Percentiles rank a stretch among this genome's conserved stretches.
Conservation (phyloP, 1,140 invertebrate genomes). For the Marisa cornuarietis region DNA sequence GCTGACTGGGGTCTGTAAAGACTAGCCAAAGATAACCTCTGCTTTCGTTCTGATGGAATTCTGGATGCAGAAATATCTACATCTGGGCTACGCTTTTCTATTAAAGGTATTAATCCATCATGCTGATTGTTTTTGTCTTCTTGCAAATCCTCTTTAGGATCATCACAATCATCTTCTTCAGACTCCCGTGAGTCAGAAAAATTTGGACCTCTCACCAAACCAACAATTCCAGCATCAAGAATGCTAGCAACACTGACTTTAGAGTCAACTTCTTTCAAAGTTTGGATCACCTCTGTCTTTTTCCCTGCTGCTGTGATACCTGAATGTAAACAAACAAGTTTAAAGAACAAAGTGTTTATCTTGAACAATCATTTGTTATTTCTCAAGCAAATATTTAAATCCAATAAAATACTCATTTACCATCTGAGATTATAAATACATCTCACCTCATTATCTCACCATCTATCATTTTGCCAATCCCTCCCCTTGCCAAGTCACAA, state of each 20-base stretch:
- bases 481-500: too few species aligned
- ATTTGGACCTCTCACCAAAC: background rate
- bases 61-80: background rate
- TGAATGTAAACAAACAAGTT: background rate
- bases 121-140: too few species aligned
- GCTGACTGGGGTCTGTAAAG: conserved; percentile 10
- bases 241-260: background rate
- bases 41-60: background rate
- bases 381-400: too few species aligned
- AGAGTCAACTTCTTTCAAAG: too few species aligned
- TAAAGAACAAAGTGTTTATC: background rate
- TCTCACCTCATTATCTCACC: too few species aligned
- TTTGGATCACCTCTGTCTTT: background rate
- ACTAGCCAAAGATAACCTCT: background rate
- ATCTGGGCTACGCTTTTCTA: too few species aligned
- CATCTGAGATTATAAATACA: too few species aligned
- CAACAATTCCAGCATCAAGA: background rate
- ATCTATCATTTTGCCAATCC: too few species aligned
- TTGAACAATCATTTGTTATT: background rate
- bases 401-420: too few species aligned
- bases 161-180: too few species aligned
- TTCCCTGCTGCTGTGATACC: background rate
- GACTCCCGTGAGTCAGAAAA: background rate
- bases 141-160: too few species aligned
- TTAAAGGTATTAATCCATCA: too few species aligned